Evolutionary conservation across 2,797 vertebrate genomes (phyloP), one percentile per base, ranked within the genome.

Genomic region (Podarcis siculus): DNA sequence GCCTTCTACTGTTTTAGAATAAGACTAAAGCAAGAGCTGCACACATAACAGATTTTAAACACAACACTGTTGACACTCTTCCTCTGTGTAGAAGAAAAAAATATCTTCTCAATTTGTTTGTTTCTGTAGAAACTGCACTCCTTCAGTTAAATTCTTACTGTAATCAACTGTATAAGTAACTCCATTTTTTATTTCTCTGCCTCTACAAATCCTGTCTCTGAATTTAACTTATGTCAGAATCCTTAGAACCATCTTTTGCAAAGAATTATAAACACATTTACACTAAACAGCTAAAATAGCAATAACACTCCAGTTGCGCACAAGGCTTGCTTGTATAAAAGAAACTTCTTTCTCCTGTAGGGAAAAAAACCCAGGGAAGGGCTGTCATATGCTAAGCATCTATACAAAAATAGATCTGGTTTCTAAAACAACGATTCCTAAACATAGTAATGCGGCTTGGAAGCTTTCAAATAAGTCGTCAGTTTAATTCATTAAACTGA

Each of bases 391-490:
- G 78, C 17, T 84, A 85, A 83, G 37, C 85, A 42, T 75, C 78
- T 61, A 79, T 0, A 90, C 82, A 58, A 90, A 83, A 79, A 86
- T 13, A 89, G 49, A 9, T 85, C 84, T 83, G 79, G 77, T 93
- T 93, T 89, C 85, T 89, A 82, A 61, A 42, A 35, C 86, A 86
- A 85, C 15, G 79, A 79, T 27, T 80, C 55, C 87, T 32, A 23
- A 2, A 8, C 86, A 86, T 79, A 92, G 82, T 82, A 86, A 39
- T 37, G 58, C 23, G 64, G 87, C 85, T 82, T 93, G 87, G 82
- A 49, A 88, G 89, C 82, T 87, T 92, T 91, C 25, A 91, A 94
- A 94, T 86, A 92, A 95, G 87, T 49, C 67, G 82, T 1, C 86
- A 73, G 81, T 80, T 89, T 75, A 64, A 81, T 30, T 82, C 49